A percentile compares a stretch with the other conserved stretches of the same genome.
Evolutionary conservation across 2,113 vertebrate genomes (phyloP).

Genomic region (Phrynocephalus versicolor): DNA sequence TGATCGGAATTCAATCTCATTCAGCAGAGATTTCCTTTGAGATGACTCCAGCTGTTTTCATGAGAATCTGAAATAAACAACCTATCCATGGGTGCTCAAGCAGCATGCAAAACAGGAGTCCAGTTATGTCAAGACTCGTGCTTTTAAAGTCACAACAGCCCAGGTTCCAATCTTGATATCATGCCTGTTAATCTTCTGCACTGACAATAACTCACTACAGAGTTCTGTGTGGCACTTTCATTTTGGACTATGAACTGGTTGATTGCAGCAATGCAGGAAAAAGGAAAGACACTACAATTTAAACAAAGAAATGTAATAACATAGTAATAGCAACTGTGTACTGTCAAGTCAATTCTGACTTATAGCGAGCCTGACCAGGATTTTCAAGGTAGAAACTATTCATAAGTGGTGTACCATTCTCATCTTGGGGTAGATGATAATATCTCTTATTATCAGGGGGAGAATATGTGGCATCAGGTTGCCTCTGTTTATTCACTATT

Average conservation of each 20-base stretch:
- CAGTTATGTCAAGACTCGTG: not conserved
- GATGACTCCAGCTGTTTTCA: conserved; percentile 23
- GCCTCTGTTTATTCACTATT: too few species aligned
- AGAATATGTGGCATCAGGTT: too few species aligned
- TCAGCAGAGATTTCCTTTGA: conserved; percentile 42
- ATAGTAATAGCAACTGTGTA: too few species aligned
- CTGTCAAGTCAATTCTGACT: too few species aligned
- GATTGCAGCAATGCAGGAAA: not conserved
- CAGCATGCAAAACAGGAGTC: conserved; percentile 16
- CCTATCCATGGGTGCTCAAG: conserved; percentile 9
- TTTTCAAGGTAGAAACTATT: too few species aligned
- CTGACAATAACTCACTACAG: not conserved
- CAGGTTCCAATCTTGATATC: not conserved
- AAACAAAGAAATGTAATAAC: not conserved
- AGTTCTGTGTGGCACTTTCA: not conserved
- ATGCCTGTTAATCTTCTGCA: not conserved
- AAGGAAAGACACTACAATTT: not conserved
- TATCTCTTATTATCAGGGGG: too few species aligned
- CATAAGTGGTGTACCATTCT: too few species aligned
- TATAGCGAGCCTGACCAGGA: too few species aligned
- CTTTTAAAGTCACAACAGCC: not conserved
- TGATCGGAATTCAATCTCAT: conserved; percentile 24
- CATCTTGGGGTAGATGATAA: too few species aligned
- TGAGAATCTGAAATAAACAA: conserved; percentile 35
- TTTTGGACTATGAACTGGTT: not conserved